Evolutionary conservation across 2,888 invertebrate species (phyloP).

Genomic region (Drosophila putrida): DNA sequence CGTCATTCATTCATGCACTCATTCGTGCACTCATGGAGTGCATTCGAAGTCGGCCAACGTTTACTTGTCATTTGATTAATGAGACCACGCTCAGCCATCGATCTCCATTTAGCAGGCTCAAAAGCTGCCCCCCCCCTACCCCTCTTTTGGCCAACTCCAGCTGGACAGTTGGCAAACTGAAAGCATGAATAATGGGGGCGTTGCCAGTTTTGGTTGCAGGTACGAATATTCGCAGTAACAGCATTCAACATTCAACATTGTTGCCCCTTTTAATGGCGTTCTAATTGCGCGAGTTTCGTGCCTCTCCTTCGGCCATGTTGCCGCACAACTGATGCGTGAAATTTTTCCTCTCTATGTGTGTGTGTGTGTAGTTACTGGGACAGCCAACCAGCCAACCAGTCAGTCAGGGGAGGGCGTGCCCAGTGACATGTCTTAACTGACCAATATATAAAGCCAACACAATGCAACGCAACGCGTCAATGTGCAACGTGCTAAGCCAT

Average conservation of each 20-base stretch:
- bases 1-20: constrained; percentile 61
- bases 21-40: constrained; percentile 44
- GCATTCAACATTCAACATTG: constrained; percentile 45
- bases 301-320: constrained; percentile 62
- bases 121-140: constrained; percentile 13
- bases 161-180: constrained; percentile 54
- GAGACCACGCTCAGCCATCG: constrained; percentile 84
- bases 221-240: constrained; percentile 45
- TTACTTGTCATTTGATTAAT: constrained; percentile 84
- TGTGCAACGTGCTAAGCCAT: constrained; percentile 37
- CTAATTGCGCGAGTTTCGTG: constrained; percentile 67
- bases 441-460: constrained; percentile 70
- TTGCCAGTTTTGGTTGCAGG: constrained; percentile 59
- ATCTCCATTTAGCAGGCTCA: constrained; percentile 82
- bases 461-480: constrained; percentile 54
- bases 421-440: constrained; percentile 78
- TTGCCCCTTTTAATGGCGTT: constrained; percentile 77
- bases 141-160: background rate
- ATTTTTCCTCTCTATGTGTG: constrained; percentile 36
- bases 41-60: constrained; percentile 52
- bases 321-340: constrained; percentile 72
- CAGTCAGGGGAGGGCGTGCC: constrained; percentile 58
- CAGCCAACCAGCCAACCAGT: constrained; percentile 24
- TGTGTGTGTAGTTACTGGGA: constrained; percentile 23
- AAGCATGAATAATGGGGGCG: constrained; percentile 79